Percentiles rank a stretch among this genome's conserved stretches.
These are phyloP conservation scores for Ceratosolen solmsi DNA, from an alignment of 1,140 invertebrate species.

Conservation along the genomic window DNA sequence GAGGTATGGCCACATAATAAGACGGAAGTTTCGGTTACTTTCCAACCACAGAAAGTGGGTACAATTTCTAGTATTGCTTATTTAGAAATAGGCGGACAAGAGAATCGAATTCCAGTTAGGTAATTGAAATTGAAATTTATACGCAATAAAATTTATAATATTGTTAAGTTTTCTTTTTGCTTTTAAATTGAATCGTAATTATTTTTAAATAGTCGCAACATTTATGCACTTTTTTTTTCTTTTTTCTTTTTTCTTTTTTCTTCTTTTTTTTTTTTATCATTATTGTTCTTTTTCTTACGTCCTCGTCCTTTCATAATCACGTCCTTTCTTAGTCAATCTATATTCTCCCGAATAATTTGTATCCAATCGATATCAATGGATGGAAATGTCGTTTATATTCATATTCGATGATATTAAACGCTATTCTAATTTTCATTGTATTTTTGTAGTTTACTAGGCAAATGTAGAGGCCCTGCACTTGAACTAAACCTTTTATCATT, in stretches of 20 bases:
- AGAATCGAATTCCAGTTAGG: constrained; percentile 64
- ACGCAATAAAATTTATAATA: neutral
- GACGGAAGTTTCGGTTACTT: constrained; percentile 59
- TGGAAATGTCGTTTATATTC: too few relatives aligned
- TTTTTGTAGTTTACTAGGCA: constrained; percentile 57
- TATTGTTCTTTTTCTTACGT: too few relatives aligned
- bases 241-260: too few relatives aligned
- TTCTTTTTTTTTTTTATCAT: too few relatives aligned
- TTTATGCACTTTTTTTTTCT: too few relatives aligned
- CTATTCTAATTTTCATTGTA: neutral
- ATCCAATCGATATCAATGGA: too few relatives aligned
- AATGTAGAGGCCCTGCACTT: constrained; percentile 63
- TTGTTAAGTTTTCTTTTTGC: too few relatives aligned
- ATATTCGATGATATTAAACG: neutral
- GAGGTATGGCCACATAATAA: constrained; percentile 64
- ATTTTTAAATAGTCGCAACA: too few relatives aligned
- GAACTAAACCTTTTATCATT: constrained; percentile 62
- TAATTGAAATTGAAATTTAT: constrained; percentile 46
- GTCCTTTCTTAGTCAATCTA: too few relatives aligned
- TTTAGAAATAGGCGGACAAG: constrained; percentile 64
- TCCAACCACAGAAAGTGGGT: constrained; percentile 59
- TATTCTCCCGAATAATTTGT: too few relatives aligned
- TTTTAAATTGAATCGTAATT: too few relatives aligned
- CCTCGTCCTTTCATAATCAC: too few relatives aligned
- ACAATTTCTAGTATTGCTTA: constrained; percentile 61